Evolutionary conservation across 1,140 invertebrate genomes (phyloP).

Genomic region (Leptinotarsa lineolata): DNA sequence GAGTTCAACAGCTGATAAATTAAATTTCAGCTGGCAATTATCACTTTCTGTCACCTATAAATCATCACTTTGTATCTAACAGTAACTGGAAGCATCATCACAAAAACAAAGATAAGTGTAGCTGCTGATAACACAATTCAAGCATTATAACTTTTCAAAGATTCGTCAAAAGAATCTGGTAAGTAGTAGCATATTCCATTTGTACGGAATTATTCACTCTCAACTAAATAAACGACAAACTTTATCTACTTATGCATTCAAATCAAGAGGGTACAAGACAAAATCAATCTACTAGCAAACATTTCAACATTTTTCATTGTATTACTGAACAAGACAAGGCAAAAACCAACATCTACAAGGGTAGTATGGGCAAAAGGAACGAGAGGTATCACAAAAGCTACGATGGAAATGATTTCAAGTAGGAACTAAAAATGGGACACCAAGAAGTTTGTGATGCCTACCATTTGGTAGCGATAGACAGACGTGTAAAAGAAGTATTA

Average conservation of each 20-base stretch:
- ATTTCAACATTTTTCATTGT: constrained; percentile 22
- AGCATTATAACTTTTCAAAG: too few species aligned
- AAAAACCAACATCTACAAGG: constrained; percentile 16
- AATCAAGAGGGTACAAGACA: not conserved
- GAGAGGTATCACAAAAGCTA: constrained; percentile 19
- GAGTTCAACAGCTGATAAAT: too few species aligned
- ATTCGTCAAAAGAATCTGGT: too few species aligned
- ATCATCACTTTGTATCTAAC: too few species aligned
- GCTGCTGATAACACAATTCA: too few species aligned
- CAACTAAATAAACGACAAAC: not conserved
- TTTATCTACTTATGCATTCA: constrained; percentile 10
- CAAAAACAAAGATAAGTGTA: too few species aligned
- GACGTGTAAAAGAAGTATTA: constrained; percentile 54
- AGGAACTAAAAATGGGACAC: constrained; percentile 27
- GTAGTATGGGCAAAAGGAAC: not conserved
- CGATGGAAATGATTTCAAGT: constrained; percentile 10
- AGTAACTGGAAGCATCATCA: too few species aligned
- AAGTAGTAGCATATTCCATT: not conserved
- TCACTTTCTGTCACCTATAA: too few species aligned
- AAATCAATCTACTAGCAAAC: constrained; percentile 15
- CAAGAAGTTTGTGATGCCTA: constrained; percentile 38
- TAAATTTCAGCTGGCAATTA: too few species aligned
- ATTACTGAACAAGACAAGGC: constrained; percentile 17
- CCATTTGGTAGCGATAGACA: constrained; percentile 54
- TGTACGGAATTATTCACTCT: not conserved